Evolutionary conservation across 2,113 vertebrate species (phyloP).

Genomic region (Cebidichthys violaceus): DNA sequence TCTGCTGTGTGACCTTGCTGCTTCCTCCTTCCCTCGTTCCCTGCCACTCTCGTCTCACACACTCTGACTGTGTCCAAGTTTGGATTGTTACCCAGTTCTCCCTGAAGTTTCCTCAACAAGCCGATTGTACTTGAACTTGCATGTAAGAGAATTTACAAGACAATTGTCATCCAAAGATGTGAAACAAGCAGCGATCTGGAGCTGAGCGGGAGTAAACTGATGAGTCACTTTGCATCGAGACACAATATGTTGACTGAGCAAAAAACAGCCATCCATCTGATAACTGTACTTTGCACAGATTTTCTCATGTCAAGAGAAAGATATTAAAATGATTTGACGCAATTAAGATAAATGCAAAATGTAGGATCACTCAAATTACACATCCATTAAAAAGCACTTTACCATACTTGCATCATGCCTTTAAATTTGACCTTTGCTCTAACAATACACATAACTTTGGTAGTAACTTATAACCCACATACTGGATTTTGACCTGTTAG

Average conservation of each 20-base stretch:
- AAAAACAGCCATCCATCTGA: neutral
- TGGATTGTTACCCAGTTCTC: neutral
- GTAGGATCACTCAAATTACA: neutral
- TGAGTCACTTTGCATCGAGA: neutral
- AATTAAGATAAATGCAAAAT: neutral
- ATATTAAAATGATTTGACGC: neutral
- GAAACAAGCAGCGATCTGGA: neutral
- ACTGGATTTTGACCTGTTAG: constrained; percentile 39
- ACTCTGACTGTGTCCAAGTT: neutral
- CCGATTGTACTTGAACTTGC: neutral
- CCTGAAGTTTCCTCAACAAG: neutral
- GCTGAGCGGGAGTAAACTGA: neutral
- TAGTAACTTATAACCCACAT: neutral
- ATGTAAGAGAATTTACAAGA: neutral
- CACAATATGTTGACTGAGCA: neutral
- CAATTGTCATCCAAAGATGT: neutral
- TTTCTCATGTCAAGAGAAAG: neutral
- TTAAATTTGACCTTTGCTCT: neutral
- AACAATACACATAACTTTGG: neutral
- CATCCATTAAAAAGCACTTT: neutral
- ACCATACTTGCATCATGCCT: neutral
- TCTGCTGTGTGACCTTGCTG: constrained; percentile 48
- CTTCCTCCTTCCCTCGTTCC: constrained; percentile 62
- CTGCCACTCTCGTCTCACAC: constrained; percentile 52
- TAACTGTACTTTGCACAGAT: neutral